Evolutionary conservation across 2,797 vertebrate genomes (phyloP), one percentile per base, ranked within the genome.

Genomic region (Alauda arvensis): DNA sequence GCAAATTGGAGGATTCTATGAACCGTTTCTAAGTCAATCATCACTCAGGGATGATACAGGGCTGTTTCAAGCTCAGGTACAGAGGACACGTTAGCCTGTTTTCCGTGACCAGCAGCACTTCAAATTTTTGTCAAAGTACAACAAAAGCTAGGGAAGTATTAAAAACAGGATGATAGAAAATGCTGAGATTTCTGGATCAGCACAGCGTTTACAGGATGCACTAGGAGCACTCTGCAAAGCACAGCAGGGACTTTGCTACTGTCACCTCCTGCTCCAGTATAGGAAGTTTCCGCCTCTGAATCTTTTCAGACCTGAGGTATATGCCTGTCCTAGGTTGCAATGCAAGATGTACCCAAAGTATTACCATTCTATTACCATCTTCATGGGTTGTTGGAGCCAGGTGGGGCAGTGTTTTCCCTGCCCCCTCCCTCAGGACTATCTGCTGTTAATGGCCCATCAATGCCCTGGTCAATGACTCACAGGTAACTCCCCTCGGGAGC

Each of bases 191-290:
- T 1, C 10, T 77, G 31, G 28, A 86, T 55, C 28, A 66, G 39
- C 60, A 31, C 0, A 0, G 6, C 13, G 49, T 24, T 42, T 8
- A 3, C 1, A 37, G 37, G 37, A 37, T 37, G 37, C 37, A 29
- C 31, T 23, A 65, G 39, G 8, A 60, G 18, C 10, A 71, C 5
- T 12, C 40, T 72, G 53, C 20, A 74, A 57, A 45, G 9, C 23
- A 10, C 1, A 39, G 34, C 2, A 6, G 12, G n/a, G 26, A 53
- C 33, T 67, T 75, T 23, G 18, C 26, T 53, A 18, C 53, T 34
- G 12, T 66, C 57, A 66, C 4, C 3, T 52, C 39, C 15, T 51
- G 8, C 49, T 53, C 18, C 4, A 3, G 12, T 1, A 69, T 16
- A 34, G 20, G 3, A 45, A 12, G 4, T 13, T 4, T 10, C 23